These are phyloP conservation scores for Pogona vitticeps DNA, from an alignment of 2,113 vertebrate species.

Conservation along the genomic window DNA sequence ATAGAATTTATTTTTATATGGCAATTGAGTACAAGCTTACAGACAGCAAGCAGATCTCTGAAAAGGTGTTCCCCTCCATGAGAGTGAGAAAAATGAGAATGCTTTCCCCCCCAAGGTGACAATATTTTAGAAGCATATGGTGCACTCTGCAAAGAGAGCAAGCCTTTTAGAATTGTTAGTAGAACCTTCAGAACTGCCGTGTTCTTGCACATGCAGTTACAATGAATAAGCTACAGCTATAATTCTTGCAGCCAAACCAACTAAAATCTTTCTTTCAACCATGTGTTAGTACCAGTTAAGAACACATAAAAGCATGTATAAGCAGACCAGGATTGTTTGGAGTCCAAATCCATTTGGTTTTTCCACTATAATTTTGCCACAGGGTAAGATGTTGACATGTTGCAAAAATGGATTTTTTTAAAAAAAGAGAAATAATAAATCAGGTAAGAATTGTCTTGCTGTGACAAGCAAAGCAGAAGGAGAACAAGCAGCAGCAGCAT, in stretches of 20 bases:
- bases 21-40: neutral
- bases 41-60: neutral
- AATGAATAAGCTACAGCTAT: neutral
- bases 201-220: neutral
- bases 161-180: neutral
- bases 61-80: neutral
- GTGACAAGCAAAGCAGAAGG: neutral
- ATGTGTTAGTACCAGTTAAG: neutral
- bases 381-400: neutral
- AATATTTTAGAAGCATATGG: neutral
- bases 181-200: neutral
- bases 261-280: neutral
- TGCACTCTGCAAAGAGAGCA: neutral
- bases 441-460: slow-evolving; percentile 1
- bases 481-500: neutral
- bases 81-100: neutral
- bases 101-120: neutral
- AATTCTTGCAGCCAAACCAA: neutral
- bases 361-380: neutral
- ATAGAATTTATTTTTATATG: too few species aligned
- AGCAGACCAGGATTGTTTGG: neutral
- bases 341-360: neutral
- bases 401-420: neutral
- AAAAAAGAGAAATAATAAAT: neutral
- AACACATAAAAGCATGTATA: neutral